phyloP scores from a whole-genome alignment of 2,888 invertebrate species.

The Saturnia pavonia region DNA sequence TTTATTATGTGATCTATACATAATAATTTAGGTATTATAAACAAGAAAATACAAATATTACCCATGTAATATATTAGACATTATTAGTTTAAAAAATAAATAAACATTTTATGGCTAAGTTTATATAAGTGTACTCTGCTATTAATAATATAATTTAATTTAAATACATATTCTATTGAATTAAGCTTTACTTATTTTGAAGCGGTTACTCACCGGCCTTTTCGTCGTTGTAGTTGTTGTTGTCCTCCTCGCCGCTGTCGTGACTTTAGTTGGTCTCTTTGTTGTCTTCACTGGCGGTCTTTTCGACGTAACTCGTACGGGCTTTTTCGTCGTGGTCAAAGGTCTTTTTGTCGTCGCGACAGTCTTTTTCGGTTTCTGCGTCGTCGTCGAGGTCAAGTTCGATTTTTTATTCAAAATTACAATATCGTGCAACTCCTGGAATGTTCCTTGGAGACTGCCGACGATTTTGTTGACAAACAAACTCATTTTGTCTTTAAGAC shows the following conservation, averaged over 20 bases:
- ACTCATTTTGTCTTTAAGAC: constrained; percentile 90
- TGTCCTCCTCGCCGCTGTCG: constrained; percentile 52
- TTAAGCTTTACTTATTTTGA: constrained; percentile 10
- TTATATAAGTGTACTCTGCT: neutral
- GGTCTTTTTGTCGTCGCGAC: constrained; percentile 69
- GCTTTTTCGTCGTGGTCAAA: constrained; percentile 71
- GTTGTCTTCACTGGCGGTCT: constrained; percentile 70
- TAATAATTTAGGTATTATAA: neutral
- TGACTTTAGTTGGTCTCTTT: constrained; percentile 64
- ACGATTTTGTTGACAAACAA: constrained; percentile 92
- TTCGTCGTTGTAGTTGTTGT: constrained; percentile 62
- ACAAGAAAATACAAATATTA: neutral
- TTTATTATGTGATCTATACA: neutral
- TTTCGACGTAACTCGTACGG: constrained; percentile 60
- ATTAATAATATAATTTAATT: neutral
- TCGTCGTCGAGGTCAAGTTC: constrained; percentile 64
- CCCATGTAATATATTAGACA: neutral
- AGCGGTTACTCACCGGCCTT: constrained; percentile 59
- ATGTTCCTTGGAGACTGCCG: constrained; percentile 91
- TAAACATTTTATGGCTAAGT: neutral
- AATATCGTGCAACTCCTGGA: constrained; percentile 90
- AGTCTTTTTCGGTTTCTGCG: constrained; percentile 66
- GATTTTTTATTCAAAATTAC: constrained; percentile 80
- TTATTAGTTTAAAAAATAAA: neutral
- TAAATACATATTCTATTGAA: neutral